These are phyloP conservation scores for Megalops atlanticus DNA, from an alignment of 2,113 vertebrate species.

Conservation along the genomic window DNA sequence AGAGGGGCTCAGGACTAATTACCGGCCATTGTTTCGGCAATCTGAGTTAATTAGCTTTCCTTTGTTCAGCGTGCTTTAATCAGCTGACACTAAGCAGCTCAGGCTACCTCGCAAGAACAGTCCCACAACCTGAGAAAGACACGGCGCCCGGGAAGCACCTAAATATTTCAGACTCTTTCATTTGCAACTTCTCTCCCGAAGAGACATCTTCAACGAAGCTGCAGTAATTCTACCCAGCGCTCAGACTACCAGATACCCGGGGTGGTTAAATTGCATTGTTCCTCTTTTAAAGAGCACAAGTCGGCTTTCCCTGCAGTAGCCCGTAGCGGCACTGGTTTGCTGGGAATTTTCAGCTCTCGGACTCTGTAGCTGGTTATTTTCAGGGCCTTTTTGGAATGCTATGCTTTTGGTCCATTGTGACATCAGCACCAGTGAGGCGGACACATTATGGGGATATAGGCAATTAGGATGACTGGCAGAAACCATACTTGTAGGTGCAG, in stretches of 20 bases:
- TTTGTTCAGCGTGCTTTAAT: slow-evolving; percentile 18
- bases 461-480: background rate
- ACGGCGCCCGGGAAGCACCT: slow-evolving; percentile 15
- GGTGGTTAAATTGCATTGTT: slow-evolving; percentile 1
- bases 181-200: slow-evolving; percentile 14
- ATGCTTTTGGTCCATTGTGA: background rate
- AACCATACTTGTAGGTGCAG: background rate
- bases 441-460: background rate
- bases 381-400: too few relatives aligned
- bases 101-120: background rate
- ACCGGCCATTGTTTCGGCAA: background rate
- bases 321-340: background rate
- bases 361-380: too few relatives aligned
- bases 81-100: background rate
- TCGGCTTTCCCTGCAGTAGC: background rate
- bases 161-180: slow-evolving; percentile 24
- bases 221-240: slow-evolving; percentile 11
- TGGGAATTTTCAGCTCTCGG: background rate
- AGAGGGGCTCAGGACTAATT: background rate
- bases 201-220: slow-evolving; percentile 5
- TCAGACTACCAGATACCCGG: slow-evolving; percentile 7
- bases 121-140: slow-evolving; percentile 18
- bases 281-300: background rate
- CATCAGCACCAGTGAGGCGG: background rate
- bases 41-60: slow-evolving; percentile 28